These are phyloP conservation scores for Chondrosia reniformis DNA, from an alignment of 37 sponge, comb jelly and placozoan species.

Conservation along the genomic window DNA sequence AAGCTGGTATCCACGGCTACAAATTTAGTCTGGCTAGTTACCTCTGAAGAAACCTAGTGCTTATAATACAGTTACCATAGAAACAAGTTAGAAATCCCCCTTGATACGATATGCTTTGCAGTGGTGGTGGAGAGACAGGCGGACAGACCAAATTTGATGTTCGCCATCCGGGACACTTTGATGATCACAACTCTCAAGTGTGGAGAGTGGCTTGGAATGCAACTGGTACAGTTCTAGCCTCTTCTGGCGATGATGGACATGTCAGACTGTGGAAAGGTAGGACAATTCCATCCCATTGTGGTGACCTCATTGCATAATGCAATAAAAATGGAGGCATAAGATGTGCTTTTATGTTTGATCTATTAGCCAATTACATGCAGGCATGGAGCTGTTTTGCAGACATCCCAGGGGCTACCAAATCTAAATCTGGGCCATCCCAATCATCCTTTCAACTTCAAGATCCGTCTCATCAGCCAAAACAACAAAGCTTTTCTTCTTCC, in stretches of 20 bases:
- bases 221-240: conserved; percentile 89
- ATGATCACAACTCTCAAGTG: conserved; percentile 73
- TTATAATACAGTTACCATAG: not conserved
- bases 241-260: conserved; percentile 93
- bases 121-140: not conserved
- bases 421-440: too few relatives aligned
- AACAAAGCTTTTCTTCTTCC: too few relatives aligned
- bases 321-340: too few relatives aligned
- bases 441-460: too few relatives aligned
- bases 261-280: conserved; percentile 90
- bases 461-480: too few relatives aligned
- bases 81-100: not conserved
- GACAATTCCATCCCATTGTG: not conserved
- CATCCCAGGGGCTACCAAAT: too few relatives aligned
- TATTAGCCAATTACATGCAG: conserved; percentile 84
- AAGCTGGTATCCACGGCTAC: too few relatives aligned
- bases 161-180: conserved; percentile 82
- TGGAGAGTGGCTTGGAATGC: conserved; percentile 96
- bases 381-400: conserved; percentile 77
- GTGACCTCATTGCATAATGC: too few relatives aligned
- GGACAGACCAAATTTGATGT: conserved; percentile 80
- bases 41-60: not conserved
- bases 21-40: too few relatives aligned
- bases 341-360: too few relatives aligned
- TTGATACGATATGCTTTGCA: not conserved